Percentiles rank a stretch among this genome's conserved stretches.
phyloP scores from a whole-genome alignment of 2,113 vertebrate genomes.

The Noctilio leporinus region DNA sequence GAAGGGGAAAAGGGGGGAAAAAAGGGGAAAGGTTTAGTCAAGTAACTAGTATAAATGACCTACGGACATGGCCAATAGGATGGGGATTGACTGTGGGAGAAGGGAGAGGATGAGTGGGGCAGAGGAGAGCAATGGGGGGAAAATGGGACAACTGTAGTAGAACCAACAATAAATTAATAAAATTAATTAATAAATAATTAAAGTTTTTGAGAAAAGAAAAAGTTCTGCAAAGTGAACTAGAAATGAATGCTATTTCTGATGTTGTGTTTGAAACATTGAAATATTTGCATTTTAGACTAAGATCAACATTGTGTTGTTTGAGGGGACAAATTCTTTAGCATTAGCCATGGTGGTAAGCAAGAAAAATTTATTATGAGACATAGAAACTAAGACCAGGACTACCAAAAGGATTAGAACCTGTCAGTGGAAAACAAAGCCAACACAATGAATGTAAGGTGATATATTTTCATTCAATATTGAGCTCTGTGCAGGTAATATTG shows the following conservation, averaged over 20 bases:
- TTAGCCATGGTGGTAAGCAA: not conserved
- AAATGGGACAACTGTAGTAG: too few species aligned
- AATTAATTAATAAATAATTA: too few species aligned
- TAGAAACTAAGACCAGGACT: not conserved
- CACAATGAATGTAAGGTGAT: not conserved
- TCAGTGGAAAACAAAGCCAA: not conserved
- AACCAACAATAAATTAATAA: too few species aligned
- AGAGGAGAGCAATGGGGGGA: too few species aligned
- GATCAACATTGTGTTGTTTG: not conserved
- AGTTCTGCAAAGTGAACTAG: not conserved
- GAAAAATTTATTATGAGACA: not conserved
- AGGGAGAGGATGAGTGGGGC: too few species aligned
- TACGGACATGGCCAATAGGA: too few species aligned
- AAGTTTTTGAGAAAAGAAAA: too few species aligned
- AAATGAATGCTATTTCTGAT: not conserved
- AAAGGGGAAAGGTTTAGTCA: too few species aligned
- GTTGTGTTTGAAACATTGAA: not conserved
- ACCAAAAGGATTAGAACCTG: not conserved
- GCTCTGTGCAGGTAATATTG: not conserved
- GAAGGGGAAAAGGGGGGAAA: too few species aligned
- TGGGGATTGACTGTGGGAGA: too few species aligned
- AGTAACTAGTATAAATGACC: too few species aligned
- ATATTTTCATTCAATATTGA: not conserved
- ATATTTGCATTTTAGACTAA: constrained; percentile 7
- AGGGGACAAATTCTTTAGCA: not conserved